A percentile compares a stretch with the other conserved stretches of the same genome.
These are phyloP conservation scores for Tribolium castaneum DNA, from an alignment of 1,140 invertebrate species.

Conservation along the genomic window DNA sequence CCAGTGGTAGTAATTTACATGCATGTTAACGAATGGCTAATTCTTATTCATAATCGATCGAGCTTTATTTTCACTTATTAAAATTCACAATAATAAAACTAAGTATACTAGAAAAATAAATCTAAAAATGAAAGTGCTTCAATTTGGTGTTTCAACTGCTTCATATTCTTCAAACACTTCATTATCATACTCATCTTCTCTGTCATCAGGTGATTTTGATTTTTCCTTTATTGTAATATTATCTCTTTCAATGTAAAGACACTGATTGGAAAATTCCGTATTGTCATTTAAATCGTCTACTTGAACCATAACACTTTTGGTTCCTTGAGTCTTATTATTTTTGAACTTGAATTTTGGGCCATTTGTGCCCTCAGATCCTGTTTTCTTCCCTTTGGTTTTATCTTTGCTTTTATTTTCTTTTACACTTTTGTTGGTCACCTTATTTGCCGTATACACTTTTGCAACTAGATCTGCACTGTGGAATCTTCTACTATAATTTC, in stretches of 20 bases:
- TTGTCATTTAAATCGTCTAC: not conserved
- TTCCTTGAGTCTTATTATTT: not conserved
- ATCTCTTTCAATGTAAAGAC: conserved; percentile 9
- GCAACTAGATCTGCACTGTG: not conserved
- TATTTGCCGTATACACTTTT: not conserved
- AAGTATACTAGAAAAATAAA: too few relatives aligned
- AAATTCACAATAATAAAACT: not conserved
- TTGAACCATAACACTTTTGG: conserved; percentile 1
- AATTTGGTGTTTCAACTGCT: not conserved
- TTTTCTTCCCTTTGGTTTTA: not conserved
- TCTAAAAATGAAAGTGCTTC: not conserved
- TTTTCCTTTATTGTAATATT: conserved; percentile 21
- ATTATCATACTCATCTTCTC: conserved; percentile 25
- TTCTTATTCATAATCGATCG: not conserved
- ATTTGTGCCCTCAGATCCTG: not conserved
- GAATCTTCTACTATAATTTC: not conserved
- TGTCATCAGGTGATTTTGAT: not conserved
- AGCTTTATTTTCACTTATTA: not conserved
- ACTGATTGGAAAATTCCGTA: not conserved
- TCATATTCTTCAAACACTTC: conserved; percentile 27
- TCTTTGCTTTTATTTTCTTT: not conserved
- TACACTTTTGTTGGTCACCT: not conserved
- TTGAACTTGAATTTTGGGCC: not conserved
- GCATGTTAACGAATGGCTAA: not conserved
- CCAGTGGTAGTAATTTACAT: not conserved